Conservation (phyloP, 2,888 invertebrate species). For the Drosophila colorata region DNA sequence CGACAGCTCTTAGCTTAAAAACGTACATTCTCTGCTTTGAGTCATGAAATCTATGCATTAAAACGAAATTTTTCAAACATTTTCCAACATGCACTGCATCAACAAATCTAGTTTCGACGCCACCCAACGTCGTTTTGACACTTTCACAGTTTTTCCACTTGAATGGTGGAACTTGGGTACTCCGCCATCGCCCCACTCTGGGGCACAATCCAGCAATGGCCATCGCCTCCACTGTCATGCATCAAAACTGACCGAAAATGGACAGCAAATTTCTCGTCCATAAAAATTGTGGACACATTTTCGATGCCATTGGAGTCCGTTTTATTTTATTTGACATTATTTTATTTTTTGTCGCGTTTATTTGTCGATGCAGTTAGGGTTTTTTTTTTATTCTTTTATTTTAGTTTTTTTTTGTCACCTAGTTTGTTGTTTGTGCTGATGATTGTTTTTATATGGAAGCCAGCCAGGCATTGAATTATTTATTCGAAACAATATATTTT, state of each 20-base stretch:
- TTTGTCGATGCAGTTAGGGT: constrained; percentile 22
- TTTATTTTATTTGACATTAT: constrained; percentile 23
- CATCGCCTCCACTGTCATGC: constrained; percentile 38
- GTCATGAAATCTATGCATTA: constrained; percentile 39
- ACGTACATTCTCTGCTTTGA: constrained; percentile 5
- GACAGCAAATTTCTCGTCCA: constrained; percentile 50
- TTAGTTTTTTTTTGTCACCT: constrained; percentile 7
- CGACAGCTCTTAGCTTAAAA: background rate
- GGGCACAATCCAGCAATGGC: constrained; percentile 32
- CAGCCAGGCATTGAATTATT: constrained; percentile 55
- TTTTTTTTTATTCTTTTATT: constrained; percentile 5
- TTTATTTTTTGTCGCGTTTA: constrained; percentile 13
- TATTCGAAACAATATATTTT: constrained; percentile 40
- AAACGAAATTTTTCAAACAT: constrained; percentile 48
- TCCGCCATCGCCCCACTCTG: background rate
- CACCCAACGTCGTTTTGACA: constrained; percentile 48
- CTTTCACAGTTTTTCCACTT: constrained; percentile 50
- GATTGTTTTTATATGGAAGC: constrained; percentile 50
- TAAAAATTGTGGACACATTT: constrained; percentile 57
- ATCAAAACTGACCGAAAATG: constrained; percentile 52
- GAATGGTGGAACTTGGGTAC: constrained; percentile 2
- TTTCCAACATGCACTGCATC: constrained; percentile 26
- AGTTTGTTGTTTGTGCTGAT: constrained; percentile 21
- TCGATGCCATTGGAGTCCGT: constrained; percentile 19
- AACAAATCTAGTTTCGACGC: constrained; percentile 47